phyloP scores from a whole-genome alignment of 2,113 vertebrate species.

The Microtus pennsylvanicus region DNA sequence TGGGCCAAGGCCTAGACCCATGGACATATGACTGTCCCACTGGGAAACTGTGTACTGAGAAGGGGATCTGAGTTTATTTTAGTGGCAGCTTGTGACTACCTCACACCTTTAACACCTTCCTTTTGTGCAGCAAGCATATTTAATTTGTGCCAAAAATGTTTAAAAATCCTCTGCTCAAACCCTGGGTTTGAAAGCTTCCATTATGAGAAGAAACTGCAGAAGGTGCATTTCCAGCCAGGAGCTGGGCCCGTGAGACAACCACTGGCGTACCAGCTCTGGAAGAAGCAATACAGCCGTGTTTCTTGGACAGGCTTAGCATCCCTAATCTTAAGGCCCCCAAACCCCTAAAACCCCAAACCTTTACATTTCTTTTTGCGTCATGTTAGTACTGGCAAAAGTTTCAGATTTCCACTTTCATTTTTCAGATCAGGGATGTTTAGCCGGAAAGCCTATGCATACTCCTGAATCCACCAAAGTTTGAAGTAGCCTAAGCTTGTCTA shows the following conservation, averaged over 20 bases:
- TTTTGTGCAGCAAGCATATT: neutral
- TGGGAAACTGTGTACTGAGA: neutral
- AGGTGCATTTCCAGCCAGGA: neutral
- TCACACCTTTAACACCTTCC: neutral
- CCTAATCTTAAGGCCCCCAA: neutral
- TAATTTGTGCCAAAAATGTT: conserved; percentile 15
- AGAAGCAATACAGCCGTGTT: neutral
- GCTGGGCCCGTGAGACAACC: neutral
- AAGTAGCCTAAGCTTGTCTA: neutral
- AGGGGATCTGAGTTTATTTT: neutral
- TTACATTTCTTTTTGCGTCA: neutral
- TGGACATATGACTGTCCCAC: neutral
- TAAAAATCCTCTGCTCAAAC: neutral
- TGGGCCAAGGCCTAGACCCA: neutral
- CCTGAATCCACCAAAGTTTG: neutral
- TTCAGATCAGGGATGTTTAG: neutral
- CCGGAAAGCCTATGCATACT: neutral
- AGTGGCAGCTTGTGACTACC: neutral
- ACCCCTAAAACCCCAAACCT: neutral
- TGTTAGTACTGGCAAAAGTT: neutral
- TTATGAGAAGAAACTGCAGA: conserved; percentile 24
- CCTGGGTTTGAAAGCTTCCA: neutral
- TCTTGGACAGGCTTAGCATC: neutral
- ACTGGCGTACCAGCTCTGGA: neutral
- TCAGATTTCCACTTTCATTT: neutral